These are phyloP conservation scores for Pachyuromys duprasi DNA, from an alignment of 2,797 vertebrate genomes.

Conservation along the genomic window DNA sequence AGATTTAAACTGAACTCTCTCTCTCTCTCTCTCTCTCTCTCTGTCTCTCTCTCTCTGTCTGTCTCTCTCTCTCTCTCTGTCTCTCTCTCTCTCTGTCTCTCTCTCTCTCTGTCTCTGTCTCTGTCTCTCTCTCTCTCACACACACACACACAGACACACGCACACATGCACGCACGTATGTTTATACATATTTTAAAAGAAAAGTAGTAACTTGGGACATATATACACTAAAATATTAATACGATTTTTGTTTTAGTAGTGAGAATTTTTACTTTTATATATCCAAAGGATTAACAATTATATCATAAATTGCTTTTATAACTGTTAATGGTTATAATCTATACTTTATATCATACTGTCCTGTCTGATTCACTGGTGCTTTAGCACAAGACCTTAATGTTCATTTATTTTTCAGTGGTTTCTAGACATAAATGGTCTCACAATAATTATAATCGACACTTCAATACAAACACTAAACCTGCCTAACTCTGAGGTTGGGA, in stretches of 20 bases:
- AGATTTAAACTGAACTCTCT: neutral
- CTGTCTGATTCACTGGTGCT: constrained; percentile 7
- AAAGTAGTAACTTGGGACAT: neutral
- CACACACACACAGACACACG: too few relatives aligned
- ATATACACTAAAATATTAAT: neutral
- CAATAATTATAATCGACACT: neutral
- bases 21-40: too few relatives aligned
- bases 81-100: too few relatives aligned
- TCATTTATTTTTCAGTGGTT: constrained; percentile 65
- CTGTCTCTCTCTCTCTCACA: too few relatives aligned
- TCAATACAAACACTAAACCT: neutral
- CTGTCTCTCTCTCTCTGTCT: too few relatives aligned
- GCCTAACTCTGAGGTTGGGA: neutral
- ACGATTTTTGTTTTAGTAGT: neutral
- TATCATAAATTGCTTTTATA: neutral
- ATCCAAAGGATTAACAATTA: constrained; percentile 31
- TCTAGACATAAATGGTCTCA: neutral
- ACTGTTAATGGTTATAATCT: constrained; percentile 7
- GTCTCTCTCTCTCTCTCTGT: too few relatives aligned
- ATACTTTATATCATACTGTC: constrained; percentile 4
- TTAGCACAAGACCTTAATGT: constrained; percentile 2
- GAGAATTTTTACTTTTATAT: neutral
- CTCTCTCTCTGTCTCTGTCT: too few relatives aligned
- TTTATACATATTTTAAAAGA: neutral
- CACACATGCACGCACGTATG: neutral